Evolutionary conservation across 2,888 invertebrate species (phyloP).

Genomic region (Onthophagus sagittarius): DNA sequence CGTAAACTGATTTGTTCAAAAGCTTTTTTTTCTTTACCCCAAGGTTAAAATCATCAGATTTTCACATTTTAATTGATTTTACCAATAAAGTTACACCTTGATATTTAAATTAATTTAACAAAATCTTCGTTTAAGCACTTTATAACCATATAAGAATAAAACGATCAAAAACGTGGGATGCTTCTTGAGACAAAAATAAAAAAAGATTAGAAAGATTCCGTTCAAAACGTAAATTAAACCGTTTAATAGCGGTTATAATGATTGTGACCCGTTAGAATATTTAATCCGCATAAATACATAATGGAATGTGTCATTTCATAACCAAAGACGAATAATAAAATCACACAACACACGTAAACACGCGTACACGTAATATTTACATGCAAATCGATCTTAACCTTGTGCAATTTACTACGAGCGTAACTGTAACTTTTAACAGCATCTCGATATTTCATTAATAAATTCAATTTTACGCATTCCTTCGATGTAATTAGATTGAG

Average conservation of each 20-base stretch:
- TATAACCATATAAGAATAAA: too few relatives aligned
- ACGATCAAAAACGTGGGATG: too few relatives aligned
- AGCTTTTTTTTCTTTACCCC: too few relatives aligned
- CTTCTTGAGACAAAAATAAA: too few relatives aligned
- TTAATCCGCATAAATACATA: not conserved
- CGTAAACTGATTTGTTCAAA: too few relatives aligned
- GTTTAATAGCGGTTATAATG: not conserved
- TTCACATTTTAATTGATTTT: too few relatives aligned
- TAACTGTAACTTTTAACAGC: not conserved
- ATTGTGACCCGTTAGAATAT: not conserved
- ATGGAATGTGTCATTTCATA: not conserved
- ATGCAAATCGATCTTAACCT: not conserved
- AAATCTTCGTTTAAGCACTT: too few relatives aligned
- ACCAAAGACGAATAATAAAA: not conserved
- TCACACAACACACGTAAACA: not conserved
- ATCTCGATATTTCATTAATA: not conserved
- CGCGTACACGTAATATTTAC: not conserved
- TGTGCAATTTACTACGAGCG: not conserved
- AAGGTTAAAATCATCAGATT: too few relatives aligned
- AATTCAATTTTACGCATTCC: constrained; percentile 4
- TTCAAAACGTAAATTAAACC: not conserved
- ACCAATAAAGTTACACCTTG: too few relatives aligned
- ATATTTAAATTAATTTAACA: too few relatives aligned
- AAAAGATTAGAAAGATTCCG: too few relatives aligned
- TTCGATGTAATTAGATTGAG: not conserved